phyloP scores from a whole-genome alignment of 2,797 vertebrate species.

The Brachymystax lenok region DNA sequence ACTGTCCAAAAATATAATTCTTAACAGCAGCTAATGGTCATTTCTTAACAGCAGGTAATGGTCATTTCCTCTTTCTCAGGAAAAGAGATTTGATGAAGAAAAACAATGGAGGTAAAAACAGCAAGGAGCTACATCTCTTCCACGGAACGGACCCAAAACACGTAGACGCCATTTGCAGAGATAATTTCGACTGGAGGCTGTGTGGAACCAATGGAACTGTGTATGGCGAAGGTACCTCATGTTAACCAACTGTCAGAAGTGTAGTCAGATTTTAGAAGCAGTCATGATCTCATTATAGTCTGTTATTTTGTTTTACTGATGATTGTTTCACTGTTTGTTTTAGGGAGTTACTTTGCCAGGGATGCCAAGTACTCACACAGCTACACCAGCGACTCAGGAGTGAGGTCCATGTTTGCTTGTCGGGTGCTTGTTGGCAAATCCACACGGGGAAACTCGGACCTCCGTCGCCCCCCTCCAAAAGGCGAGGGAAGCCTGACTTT shows the following conservation, averaged over 20 bases:
- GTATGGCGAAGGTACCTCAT: conserved; percentile 83
- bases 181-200: conserved; percentile 93
- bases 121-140: conserved; percentile 58
- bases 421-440: conserved; percentile 81
- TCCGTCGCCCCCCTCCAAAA: conserved; percentile 53
- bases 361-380: conserved; percentile 80
- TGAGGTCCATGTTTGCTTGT: conserved; percentile 78
- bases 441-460: conserved; percentile 60
- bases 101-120: too few species aligned
- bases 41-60: conserved; percentile 48
- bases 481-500: conserved; percentile 24
- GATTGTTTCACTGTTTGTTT: conserved; percentile 17
- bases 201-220: conserved; percentile 86
- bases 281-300: background rate
- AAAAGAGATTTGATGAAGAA: too few species aligned
- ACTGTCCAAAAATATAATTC: too few species aligned
- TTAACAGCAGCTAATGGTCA: too few species aligned
- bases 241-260: background rate
- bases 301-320: background rate
- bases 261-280: background rate
- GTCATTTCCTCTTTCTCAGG: conserved; percentile 46
- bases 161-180: conserved; percentile 79
- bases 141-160: conserved; percentile 82
- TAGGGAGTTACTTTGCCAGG: conserved; percentile 86
- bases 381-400: conserved; percentile 48